Evolutionary conservation across 2,888 invertebrate genomes (phyloP).

Genomic region (Oligia fasciuncula): DNA sequence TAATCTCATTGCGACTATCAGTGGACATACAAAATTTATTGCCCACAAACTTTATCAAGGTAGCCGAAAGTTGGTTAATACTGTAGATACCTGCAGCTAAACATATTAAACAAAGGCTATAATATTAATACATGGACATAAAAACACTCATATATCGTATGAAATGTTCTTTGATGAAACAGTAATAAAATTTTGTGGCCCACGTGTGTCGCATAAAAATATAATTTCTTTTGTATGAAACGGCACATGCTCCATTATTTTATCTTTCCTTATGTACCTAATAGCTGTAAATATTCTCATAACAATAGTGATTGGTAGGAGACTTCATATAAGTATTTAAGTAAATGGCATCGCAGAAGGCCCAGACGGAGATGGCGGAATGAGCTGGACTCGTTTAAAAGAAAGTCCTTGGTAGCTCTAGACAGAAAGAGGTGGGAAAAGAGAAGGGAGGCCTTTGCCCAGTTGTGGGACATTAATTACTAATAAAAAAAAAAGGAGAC

Average conservation of each 20-base stretch:
- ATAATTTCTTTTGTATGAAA: slow-evolving; percentile 33
- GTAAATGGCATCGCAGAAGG: too few relatives aligned
- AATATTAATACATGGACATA: slow-evolving; percentile 44
- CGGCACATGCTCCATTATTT: slow-evolving; percentile 18
- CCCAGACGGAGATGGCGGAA: too few relatives aligned
- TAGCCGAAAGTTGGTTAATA: slow-evolving; percentile 37
- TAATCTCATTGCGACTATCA: slow-evolving; percentile 38
- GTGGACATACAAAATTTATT: slow-evolving; percentile 46
- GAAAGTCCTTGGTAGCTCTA: too few relatives aligned
- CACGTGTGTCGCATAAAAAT: slow-evolving; percentile 47
- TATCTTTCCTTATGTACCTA: slow-evolving; percentile 16
- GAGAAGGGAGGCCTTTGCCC: too few relatives aligned
- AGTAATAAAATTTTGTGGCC: slow-evolving; percentile 34
- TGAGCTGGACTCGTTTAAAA: too few relatives aligned
- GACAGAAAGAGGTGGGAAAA: too few relatives aligned
- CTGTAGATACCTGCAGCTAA: slow-evolving; percentile 25
- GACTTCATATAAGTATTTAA: neutral
- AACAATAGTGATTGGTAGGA: neutral
- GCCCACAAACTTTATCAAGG: slow-evolving; percentile 46
- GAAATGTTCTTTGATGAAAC: slow-evolving; percentile 43
- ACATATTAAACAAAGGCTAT: slow-evolving; percentile 33
- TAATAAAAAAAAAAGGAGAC: neutral
- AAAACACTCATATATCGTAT: slow-evolving; percentile 33
- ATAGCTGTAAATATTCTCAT: slow-evolving; percentile 29
- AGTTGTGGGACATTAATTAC: too few relatives aligned